phyloP scores from a whole-genome alignment of 2,888 invertebrate genomes.

The Lordiphosa andalusiaca region DNA sequence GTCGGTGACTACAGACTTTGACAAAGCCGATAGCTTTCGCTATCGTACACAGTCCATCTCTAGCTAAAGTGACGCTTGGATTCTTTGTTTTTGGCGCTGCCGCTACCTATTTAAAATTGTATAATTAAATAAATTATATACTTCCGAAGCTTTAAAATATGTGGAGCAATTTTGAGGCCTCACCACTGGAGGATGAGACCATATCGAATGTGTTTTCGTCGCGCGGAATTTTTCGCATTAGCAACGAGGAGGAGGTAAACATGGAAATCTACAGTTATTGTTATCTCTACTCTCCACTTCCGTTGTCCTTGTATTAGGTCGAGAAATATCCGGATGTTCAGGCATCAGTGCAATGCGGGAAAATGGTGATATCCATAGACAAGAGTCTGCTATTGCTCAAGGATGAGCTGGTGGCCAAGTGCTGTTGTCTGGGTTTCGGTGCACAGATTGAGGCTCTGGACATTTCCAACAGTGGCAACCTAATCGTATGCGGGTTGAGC shows the following conservation, averaged over 20 bases:
- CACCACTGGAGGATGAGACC: conserved; percentile 77
- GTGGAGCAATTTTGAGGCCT: conserved; percentile 79
- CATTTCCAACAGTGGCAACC: conserved; percentile 75
- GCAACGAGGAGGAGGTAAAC: conserved; percentile 71
- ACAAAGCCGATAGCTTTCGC: not conserved
- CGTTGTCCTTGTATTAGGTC: conserved; percentile 55
- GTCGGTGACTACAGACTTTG: too few relatives aligned
- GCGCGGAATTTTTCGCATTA: conserved; percentile 77
- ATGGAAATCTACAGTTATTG: not conserved
- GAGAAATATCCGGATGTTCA: conserved; percentile 70
- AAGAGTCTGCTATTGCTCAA: conserved; percentile 76
- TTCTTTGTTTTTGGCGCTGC: conserved; percentile 36
- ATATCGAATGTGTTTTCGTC: conserved; percentile 78
- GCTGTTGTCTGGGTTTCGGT: conserved; percentile 75
- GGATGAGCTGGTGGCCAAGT: conserved; percentile 77
- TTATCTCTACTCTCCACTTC: not conserved
- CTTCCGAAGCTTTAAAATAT: conserved; percentile 41
- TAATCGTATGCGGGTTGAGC: conserved; percentile 77
- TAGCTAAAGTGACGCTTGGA: conserved; percentile 41
- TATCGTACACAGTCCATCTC: not conserved
- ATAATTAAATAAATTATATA: conserved; percentile 20
- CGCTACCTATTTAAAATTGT: conserved; percentile 39
- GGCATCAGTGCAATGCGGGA: conserved; percentile 75
- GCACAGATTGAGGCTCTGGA: conserved; percentile 74
- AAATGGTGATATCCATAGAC: conserved; percentile 78